Conservation (phyloP, 2,113 vertebrate genomes). For the Neogobius melanostomus region DNA sequence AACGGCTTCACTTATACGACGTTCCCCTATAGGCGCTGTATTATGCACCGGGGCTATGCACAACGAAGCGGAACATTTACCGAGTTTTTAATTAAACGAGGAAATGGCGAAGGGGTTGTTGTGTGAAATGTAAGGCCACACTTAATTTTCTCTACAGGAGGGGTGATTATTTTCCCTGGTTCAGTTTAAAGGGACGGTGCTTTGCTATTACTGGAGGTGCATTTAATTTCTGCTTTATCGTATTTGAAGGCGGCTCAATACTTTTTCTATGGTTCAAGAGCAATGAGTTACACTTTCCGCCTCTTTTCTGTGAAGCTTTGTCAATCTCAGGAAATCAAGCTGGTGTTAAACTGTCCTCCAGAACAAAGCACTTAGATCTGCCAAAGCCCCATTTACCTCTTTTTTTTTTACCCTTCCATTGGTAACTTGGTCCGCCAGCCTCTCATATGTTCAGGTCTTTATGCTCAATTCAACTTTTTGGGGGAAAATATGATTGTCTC, state of each 20-base stretch:
- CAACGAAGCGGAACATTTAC: constrained; percentile 3
- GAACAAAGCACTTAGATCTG: too few relatives aligned
- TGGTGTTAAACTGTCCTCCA: too few relatives aligned
- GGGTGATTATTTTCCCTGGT: background rate
- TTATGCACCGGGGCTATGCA: background rate
- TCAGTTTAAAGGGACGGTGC: background rate
- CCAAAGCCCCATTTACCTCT: too few relatives aligned
- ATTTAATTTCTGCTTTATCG: background rate
- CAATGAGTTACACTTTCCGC: background rate
- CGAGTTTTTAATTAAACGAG: constrained; percentile 12
- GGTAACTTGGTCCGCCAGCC: too few relatives aligned
- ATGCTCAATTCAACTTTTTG: too few relatives aligned
- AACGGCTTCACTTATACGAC: background rate
- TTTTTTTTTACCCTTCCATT: too few relatives aligned
- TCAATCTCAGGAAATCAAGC: too few relatives aligned
- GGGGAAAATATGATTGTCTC: too few relatives aligned
- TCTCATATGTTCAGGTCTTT: too few relatives aligned
- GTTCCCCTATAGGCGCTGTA: constrained; percentile 4
- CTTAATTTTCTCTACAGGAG: background rate
- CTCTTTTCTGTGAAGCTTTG: too few relatives aligned
- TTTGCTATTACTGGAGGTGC: background rate
- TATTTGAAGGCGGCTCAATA: background rate
- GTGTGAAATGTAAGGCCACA: background rate
- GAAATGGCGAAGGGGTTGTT: background rate
- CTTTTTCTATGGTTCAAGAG: background rate